Percentiles rank a stretch among this genome's conserved stretches.
Evolutionary conservation across 53 echinoderm and acorn worm genomes (phyloP).

Genomic region (Holothuria leucospilota): DNA sequence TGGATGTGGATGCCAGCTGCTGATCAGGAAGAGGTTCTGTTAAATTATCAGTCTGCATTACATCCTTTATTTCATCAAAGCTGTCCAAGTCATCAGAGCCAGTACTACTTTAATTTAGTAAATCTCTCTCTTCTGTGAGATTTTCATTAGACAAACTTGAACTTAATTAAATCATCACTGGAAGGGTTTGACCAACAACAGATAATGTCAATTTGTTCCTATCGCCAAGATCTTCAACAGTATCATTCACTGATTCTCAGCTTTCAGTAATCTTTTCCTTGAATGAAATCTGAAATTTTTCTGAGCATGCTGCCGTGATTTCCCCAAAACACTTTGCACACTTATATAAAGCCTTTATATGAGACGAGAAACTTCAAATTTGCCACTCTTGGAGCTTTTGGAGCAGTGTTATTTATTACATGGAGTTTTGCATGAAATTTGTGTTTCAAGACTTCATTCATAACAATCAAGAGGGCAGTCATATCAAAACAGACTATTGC

Average conservation of each 20-base stretch:
- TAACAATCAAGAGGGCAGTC: slow-evolving; percentile 3
- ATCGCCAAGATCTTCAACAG: neutral
- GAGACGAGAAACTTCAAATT: slow-evolving; percentile 3
- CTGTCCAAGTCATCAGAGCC: too few species aligned
- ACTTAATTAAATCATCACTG: neutral
- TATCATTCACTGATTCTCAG: slow-evolving; percentile 3
- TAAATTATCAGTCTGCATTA: too few species aligned
- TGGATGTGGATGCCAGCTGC: too few species aligned
- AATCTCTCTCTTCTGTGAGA: too few species aligned
- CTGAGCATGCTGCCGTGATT: neutral
- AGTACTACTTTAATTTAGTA: too few species aligned
- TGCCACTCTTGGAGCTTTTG: neutral
- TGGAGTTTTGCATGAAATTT: slow-evolving; percentile 12
- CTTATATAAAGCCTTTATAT: neutral
- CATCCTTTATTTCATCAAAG: too few species aligned
- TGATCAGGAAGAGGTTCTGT: too few species aligned
- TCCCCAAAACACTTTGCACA: too few species aligned
- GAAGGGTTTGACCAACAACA: slow-evolving; percentile 8
- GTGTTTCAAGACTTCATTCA: slow-evolving; percentile 8
- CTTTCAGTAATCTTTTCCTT: neutral
- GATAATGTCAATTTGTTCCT: neutral
- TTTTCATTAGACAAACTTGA: too few species aligned
- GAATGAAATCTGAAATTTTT: neutral
- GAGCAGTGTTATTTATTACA: neutral
- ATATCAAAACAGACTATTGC: slow-evolving; percentile 8